Evolutionary conservation across 2,113 vertebrate genomes (phyloP).

Genomic region (Poecile atricapillus): DNA sequence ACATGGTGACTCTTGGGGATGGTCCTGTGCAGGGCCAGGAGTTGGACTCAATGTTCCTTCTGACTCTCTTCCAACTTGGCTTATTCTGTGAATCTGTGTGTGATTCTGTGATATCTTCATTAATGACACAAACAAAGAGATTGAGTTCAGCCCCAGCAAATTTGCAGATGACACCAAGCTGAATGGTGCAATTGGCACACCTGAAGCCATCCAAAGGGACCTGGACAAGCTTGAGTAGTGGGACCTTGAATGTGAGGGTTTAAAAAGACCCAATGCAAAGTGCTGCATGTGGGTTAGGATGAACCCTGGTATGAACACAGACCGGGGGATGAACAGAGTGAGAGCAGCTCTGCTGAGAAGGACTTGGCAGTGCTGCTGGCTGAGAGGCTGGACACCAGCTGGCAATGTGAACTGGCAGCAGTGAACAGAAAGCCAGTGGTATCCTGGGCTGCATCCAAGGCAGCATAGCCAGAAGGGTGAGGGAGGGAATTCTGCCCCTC

Average conservation of each 20-base stretch:
- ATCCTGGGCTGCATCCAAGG: not conserved
- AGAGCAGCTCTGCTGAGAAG: not conserved
- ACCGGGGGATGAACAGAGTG: not conserved
- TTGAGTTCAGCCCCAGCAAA: not conserved
- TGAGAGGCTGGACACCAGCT: not conserved
- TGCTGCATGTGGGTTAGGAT: not conserved
- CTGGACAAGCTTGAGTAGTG: not conserved
- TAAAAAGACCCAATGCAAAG: not conserved
- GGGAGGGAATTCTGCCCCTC: not conserved
- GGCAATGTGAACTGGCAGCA: not conserved
- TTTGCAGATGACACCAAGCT: not conserved
- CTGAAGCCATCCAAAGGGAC: not conserved
- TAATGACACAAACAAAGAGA: not conserved
- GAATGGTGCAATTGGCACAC: not conserved
- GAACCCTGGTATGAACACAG: fast-evolving
- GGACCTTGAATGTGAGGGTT: not conserved
- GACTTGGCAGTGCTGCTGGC: not conserved
- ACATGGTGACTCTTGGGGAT: not conserved
- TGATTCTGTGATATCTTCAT: not conserved
- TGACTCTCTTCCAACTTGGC: not conserved
- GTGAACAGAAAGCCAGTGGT: not conserved
- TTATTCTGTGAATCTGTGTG: not conserved
- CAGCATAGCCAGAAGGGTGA: fast-evolving
- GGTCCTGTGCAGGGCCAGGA: not conserved
- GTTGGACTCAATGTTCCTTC: fast-evolving